phyloP scores from a whole-genome alignment of 1,140 invertebrate species.

The Trichogramma pretiosum region DNA sequence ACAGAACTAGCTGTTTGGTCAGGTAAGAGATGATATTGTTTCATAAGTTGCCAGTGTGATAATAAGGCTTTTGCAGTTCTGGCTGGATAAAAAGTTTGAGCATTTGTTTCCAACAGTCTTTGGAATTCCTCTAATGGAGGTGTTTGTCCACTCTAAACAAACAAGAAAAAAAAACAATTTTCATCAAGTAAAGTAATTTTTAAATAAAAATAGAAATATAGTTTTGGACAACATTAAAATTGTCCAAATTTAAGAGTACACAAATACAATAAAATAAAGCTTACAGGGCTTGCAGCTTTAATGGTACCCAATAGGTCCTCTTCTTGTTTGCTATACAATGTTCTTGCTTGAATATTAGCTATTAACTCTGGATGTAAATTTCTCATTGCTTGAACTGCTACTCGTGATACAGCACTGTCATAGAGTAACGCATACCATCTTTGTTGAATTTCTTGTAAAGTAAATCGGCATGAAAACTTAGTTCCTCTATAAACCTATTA shows the following conservation, averaged over 20 bases:
- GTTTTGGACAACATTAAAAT: too few species aligned
- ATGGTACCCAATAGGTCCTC: conserved; percentile 78
- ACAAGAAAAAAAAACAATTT: conserved; percentile 19
- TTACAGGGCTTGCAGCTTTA: conserved; percentile 62
- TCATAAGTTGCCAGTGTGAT: conserved; percentile 86
- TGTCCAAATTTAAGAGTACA: too few species aligned
- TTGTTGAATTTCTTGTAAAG: conserved; percentile 85
- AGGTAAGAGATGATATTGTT: conserved; percentile 84
- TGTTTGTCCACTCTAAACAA: conserved; percentile 49
- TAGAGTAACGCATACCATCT: conserved; percentile 94
- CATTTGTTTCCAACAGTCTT: conserved; percentile 76
- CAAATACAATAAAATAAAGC: too few species aligned
- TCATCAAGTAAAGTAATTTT: background rate
- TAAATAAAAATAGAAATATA: conserved; percentile 7
- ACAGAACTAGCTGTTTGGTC: conserved; percentile 73
- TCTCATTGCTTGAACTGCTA: conserved; percentile 84
- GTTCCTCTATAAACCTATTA: conserved; percentile 77
- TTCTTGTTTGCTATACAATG: conserved; percentile 82
- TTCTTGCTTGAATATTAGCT: conserved; percentile 75
- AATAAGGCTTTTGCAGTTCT: conserved; percentile 78
- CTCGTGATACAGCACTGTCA: conserved; percentile 76
- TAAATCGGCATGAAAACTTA: conserved; percentile 94
- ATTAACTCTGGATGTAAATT: conserved; percentile 88
- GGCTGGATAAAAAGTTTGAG: conserved; percentile 75
- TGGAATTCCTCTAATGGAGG: conserved; percentile 74